These are phyloP conservation scores for Alcedo atthis DNA, from an alignment of 2,797 vertebrate genomes.

Conservation along the genomic window DNA sequence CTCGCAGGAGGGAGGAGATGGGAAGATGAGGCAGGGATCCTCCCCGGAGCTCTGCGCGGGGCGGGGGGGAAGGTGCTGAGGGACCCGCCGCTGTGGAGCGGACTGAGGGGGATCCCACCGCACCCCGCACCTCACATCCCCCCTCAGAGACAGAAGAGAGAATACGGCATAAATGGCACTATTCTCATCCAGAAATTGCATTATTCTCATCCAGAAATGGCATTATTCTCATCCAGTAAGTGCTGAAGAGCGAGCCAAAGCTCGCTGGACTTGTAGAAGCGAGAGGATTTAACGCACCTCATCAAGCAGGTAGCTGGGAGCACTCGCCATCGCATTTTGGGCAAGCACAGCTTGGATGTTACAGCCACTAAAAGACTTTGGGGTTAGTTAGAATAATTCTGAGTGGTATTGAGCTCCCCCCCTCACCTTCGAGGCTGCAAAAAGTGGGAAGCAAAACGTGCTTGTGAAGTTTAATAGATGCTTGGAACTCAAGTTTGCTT, in stretches of 20 bases:
- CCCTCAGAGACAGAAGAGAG: no score
- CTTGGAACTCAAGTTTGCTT: background rate
- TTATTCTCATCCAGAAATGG: background rate
- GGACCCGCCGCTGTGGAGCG: background rate
- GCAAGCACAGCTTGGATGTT: rapidly evolving
- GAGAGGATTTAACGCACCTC: rapidly evolving
- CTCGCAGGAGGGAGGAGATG: background rate
- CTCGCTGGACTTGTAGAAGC: rapidly evolving
- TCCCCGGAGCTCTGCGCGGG: background rate
- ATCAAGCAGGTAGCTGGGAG: background rate
- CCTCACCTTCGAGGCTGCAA: rapidly evolving
- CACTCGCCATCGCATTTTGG: rapidly evolving
- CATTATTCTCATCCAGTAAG: rapidly evolving
- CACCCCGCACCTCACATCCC: no score
- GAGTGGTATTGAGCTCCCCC: background rate
- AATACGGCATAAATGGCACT: rapidly evolving
- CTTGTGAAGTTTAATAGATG: background rate
- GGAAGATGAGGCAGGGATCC: background rate
- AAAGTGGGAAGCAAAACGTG: background rate
- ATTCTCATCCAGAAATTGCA: rapidly evolving
- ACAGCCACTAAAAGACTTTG: background rate
- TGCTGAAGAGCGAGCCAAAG: rapidly evolving
- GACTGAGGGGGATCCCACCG: no score
- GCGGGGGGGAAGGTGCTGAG: background rate
- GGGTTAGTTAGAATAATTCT: background rate